These are phyloP conservation scores for Asbolus verrucosus DNA, from an alignment of 1,140 invertebrate species.

Conservation along the genomic window DNA sequence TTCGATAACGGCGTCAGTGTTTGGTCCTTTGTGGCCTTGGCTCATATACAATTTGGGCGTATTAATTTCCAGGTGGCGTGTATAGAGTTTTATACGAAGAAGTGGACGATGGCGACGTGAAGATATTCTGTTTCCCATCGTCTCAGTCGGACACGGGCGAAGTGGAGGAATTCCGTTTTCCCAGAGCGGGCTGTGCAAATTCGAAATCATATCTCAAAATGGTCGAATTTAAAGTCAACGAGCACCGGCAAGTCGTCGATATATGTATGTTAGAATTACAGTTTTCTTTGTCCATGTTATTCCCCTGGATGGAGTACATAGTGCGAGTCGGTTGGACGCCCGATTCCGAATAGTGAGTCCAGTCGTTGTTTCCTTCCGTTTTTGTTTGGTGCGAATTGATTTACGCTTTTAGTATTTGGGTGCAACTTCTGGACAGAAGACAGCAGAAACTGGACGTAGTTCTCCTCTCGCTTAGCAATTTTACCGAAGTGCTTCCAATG, in stretches of 20 bases:
- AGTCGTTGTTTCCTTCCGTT: too few species aligned
- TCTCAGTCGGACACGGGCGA: constrained; percentile 80
- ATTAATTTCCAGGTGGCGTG: constrained; percentile 51
- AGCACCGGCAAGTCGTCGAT: constrained; percentile 75
- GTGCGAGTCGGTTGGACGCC: constrained; percentile 94
- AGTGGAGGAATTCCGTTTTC: constrained; percentile 93
- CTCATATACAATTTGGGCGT: too few species aligned
- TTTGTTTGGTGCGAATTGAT: too few species aligned
- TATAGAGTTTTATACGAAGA: constrained; percentile 96
- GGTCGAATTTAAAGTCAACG: constrained; percentile 83
- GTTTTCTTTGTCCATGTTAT: constrained; percentile 80
- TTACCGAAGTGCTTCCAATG: constrained; percentile 74
- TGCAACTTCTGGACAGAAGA: constrained; percentile 85
- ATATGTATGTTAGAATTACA: constrained; percentile 78
- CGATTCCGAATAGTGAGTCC: constrained; percentile 85
- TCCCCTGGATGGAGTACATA: constrained; percentile 94
- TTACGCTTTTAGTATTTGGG: constrained; percentile 84
- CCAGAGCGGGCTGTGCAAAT: constrained; percentile 89
- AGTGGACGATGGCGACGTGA: constrained; percentile 94
- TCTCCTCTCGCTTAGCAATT: constrained; percentile 79
- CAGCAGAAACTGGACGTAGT: constrained; percentile 86
- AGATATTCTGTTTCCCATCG: constrained; percentile 89
- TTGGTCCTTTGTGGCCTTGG: too few species aligned
- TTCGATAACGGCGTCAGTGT: too few species aligned
- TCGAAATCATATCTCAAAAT: constrained; percentile 90